A percentile compares a stretch with the other conserved stretches of the same genome.
These are phyloP conservation scores for Drosophila azteca DNA, from an alignment of 1,140 invertebrate genomes.

Conservation along the genomic window DNA sequence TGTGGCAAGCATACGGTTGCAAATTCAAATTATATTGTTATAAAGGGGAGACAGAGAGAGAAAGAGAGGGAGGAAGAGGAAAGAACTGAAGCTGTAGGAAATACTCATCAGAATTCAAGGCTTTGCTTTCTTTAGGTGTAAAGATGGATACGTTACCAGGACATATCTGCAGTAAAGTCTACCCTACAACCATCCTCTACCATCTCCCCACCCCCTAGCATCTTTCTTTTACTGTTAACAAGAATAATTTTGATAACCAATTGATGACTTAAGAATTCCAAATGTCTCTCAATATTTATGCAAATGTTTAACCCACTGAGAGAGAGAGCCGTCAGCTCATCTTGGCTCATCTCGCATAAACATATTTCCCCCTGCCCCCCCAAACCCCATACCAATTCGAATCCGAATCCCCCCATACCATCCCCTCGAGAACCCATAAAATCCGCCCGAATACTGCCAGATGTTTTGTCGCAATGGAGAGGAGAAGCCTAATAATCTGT, in stretches of 20 bases:
- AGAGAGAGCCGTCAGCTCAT: slow-evolving; percentile 20
- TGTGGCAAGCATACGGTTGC: slow-evolving; percentile 32
- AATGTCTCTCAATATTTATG: slow-evolving; percentile 45
- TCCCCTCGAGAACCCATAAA: slow-evolving; percentile 11
- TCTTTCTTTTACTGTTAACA: too few relatives aligned
- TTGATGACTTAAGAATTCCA: slow-evolving; percentile 33
- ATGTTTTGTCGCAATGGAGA: slow-evolving; percentile 61
- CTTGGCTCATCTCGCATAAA: slow-evolving; percentile 49
- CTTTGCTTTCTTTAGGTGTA: too few relatives aligned
- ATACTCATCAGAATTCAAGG: too few relatives aligned
- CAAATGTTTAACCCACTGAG: slow-evolving; percentile 40
- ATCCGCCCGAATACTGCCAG: slow-evolving; percentile 49
- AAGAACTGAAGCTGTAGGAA: too few relatives aligned
- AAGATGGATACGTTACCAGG: too few relatives aligned
- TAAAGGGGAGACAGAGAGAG: slow-evolving; percentile 9
- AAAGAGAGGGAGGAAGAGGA: background rate
- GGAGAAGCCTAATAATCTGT: slow-evolving; percentile 71
- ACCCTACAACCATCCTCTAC: too few relatives aligned
- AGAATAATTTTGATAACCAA: slow-evolving; percentile 8
- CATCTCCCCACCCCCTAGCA: too few relatives aligned
- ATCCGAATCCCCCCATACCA: slow-evolving; percentile 11
- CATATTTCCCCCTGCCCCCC: slow-evolving; percentile 28
- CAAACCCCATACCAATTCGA: background rate
- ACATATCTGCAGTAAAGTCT: too few relatives aligned
- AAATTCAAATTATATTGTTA: slow-evolving; percentile 53